Conservation (phyloP, 2,797 vertebrate species). For the Manis crassicaudata region DNA sequence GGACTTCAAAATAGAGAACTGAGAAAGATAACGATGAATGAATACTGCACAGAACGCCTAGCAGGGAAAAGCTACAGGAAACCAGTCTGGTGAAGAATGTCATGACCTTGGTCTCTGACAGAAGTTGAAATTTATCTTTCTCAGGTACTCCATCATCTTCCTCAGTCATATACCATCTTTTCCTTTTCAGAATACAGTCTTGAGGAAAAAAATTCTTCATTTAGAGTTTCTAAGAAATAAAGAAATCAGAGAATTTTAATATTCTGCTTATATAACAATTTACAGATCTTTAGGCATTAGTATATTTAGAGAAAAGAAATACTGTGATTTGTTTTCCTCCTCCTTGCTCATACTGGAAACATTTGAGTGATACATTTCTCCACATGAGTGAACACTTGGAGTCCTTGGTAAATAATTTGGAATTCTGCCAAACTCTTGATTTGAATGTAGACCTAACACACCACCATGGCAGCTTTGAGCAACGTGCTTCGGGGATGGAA, state of each 20-base stretch:
- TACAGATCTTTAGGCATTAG: not conserved
- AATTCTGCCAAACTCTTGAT: slow-evolving; percentile 52
- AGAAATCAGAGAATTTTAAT: slow-evolving; percentile 33
- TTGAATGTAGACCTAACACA: slow-evolving; percentile 55
- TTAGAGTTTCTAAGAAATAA: slow-evolving; percentile 56
- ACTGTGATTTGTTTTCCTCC: not conserved
- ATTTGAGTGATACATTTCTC: slow-evolving; percentile 63
- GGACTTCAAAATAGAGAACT: not conserved
- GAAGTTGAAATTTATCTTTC: not conserved
- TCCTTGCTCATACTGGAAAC: slow-evolving; percentile 33
- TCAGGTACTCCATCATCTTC: not conserved
- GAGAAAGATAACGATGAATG: not conserved
- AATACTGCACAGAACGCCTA: not conserved
- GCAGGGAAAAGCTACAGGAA: not conserved
- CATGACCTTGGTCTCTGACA: not conserved
- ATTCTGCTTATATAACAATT: not conserved
- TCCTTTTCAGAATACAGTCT: not conserved
- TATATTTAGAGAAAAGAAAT: slow-evolving; percentile 6
- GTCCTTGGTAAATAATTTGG: slow-evolving; percentile 77
- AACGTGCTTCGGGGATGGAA: slow-evolving; percentile 61
- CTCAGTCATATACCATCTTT: not conserved
- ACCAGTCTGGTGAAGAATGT: not conserved
- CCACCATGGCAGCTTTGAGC: slow-evolving; percentile 59
- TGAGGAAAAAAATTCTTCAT: slow-evolving; percentile 27
- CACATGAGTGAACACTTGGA: slow-evolving; percentile 50